phyloP scores from a whole-genome alignment of 2,797 vertebrate genomes.

The Rousettus madagascariensis region DNA sequence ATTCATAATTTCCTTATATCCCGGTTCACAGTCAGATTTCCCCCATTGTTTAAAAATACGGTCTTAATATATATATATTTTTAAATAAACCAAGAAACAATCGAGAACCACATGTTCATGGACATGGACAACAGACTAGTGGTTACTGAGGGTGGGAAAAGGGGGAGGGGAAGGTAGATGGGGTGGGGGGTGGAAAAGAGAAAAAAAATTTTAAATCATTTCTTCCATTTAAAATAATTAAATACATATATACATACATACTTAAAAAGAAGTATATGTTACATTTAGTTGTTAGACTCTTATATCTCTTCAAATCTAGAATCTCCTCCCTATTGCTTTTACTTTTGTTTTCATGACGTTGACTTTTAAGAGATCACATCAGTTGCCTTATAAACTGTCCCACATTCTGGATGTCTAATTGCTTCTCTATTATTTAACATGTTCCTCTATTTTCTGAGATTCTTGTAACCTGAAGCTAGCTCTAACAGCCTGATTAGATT shows the following conservation, averaged over 20 bases:
- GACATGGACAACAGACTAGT: too few relatives aligned
- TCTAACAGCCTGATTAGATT: not conserved
- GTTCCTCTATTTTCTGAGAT: not conserved
- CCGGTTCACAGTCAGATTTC: not conserved
- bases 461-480: not conserved
- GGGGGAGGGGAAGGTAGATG: too few relatives aligned
- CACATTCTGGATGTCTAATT: not conserved
- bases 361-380: not conserved
- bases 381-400: not conserved
- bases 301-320: not conserved
- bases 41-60: not conserved
- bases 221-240: too few relatives aligned
- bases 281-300: not conserved
- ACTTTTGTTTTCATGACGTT: not conserved
- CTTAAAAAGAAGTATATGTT: not conserved
- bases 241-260: too few relatives aligned
- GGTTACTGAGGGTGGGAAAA: too few relatives aligned
- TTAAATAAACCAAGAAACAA: not conserved
- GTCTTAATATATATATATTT: not conserved
- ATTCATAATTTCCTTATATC: not conserved
- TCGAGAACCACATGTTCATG: not conserved
- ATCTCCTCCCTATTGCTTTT: not conserved
- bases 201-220: too few relatives aligned
- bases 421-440: not conserved
- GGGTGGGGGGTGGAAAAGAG: too few relatives aligned